Conservation (phyloP, 1,140 invertebrate genomes). For the Drosophila prosaltans region DNA sequence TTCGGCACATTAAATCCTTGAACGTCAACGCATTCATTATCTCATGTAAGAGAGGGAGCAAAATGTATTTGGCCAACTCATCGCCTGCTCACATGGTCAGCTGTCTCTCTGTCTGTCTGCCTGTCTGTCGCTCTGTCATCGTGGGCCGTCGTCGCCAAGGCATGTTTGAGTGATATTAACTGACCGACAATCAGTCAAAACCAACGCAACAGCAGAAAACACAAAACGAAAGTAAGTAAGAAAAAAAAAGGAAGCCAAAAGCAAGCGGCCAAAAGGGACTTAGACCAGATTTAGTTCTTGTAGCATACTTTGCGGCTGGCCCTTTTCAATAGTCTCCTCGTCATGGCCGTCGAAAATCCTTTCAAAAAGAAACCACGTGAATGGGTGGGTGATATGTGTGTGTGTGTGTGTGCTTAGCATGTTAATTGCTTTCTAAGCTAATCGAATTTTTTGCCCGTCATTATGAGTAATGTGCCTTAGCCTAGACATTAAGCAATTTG, state of each 20-base stretch:
- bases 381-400: slow-evolving; percentile 8
- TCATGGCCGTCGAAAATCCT: slow-evolving; percentile 51
- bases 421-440: slow-evolving; percentile 78
- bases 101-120: slow-evolving; percentile 35
- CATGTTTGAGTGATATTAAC: slow-evolving; percentile 79
- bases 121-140: slow-evolving; percentile 38
- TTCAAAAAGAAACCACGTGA: slow-evolving; percentile 20
- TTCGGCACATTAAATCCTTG: slow-evolving; percentile 81
- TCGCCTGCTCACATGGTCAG: slow-evolving; percentile 65
- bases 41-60: slow-evolving; percentile 43
- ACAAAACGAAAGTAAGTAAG: slow-evolving; percentile 11
- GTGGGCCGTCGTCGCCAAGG: slow-evolving; percentile 53
- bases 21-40: slow-evolving; percentile 82
- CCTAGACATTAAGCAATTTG: slow-evolving; percentile 68
- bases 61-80: slow-evolving; percentile 69
- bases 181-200: slow-evolving; percentile 77
- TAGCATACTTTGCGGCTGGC: slow-evolving; percentile 55
- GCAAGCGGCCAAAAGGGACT: slow-evolving; percentile 49
- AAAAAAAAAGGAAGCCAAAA: slow-evolving; percentile 26
- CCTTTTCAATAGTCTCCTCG: slow-evolving; percentile 40
- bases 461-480: slow-evolving; percentile 71
- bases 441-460: slow-evolving; percentile 79
- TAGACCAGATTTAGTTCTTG: slow-evolving; percentile 64
- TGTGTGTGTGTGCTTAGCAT: slow-evolving; percentile 51
- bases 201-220: slow-evolving; percentile 40